phyloP scores from a whole-genome alignment of 2,113 vertebrate species.

The Fulmarus glacialis region DNA sequence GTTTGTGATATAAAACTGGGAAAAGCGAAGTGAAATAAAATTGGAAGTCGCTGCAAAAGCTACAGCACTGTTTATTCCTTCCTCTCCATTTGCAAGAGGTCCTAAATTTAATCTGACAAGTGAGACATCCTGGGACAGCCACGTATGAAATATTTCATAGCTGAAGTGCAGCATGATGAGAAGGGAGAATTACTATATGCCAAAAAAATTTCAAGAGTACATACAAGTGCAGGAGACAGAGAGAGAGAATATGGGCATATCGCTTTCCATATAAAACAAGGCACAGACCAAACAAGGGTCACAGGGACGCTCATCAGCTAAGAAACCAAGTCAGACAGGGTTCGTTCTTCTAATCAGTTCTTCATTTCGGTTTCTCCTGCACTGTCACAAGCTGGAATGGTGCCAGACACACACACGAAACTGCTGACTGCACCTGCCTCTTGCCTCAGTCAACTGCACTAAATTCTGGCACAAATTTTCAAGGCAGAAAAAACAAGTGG shows the following conservation, averaged over 20 bases:
- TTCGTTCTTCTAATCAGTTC: accelerated
- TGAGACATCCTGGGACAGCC: not conserved
- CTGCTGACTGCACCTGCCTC: accelerated
- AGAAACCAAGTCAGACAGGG: not conserved
- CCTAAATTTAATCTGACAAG: not conserved
- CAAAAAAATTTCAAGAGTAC: not conserved
- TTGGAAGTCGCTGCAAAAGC: not conserved
- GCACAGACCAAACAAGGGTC: not conserved
- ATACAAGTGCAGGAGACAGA: not conserved
- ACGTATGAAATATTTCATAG: not conserved
- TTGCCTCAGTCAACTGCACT: not conserved
- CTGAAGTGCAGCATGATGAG: not conserved
- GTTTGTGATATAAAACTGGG: not conserved
- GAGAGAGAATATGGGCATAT: not conserved
- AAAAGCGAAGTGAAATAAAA: conserved; percentile 53
- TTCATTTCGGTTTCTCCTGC: not conserved
- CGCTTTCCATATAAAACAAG: not conserved
- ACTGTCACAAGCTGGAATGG: not conserved
- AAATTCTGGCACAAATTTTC: not conserved
- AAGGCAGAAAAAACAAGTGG: not conserved
- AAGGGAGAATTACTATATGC: not conserved
- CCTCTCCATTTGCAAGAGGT: not conserved
- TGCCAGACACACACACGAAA: too few relatives aligned
- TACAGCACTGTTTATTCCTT: not conserved
- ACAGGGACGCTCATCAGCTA: not conserved